Base-by-base conservation (phyloP, 2,113 vertebrate species). In the Zosterops lateralis region DNA sequence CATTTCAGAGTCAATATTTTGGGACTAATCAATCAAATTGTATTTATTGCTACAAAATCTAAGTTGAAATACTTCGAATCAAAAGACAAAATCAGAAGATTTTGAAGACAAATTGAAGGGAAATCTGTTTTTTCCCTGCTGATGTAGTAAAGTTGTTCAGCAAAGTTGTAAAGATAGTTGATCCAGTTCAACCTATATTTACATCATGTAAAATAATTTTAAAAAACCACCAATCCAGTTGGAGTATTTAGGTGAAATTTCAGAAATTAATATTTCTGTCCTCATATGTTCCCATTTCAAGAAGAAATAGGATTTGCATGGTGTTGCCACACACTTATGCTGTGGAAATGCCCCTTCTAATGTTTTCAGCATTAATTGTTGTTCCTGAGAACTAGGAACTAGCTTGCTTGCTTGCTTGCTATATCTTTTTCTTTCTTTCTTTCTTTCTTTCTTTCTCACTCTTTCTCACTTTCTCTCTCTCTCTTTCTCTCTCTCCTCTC, bases 1-100 rank as follows among this genome's bases (percentile, higher is more conserved):
- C 45, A 74, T 92, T 88, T 42, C 36, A 73, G 62, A 79, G 81
- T 76, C 84, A 93, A 87, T 89, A 87, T 61, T 92, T 95, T 21
- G 29, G 45, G 18, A 91, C 45, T 62, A 73, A 91, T 92, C 54
- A 89, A 76, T 89, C 84, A 93, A 81, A 31, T 22, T 21, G 20
- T 38, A 87, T 68, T 87, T 57, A 40, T 57, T 82, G 20, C 9
- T 56, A 70, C 29, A 93, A 84, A 89, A 68, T n/a, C 42, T 58
- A 68, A 10, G 26, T 42, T 53, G 4, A 84, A 84, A 74, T 64
- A 56, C 6, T 75, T 82, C 17, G 50, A 68, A 54, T 50, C 36
- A 29, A 48, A 64, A 74, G 21, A 64, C 2, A 81, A 88, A 88
- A 74, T 12, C 57, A 32, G 32, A 64, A 21, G 10, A 54, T 56